Base-by-base conservation (phyloP, 2,113 vertebrate genomes). In the Carlito syrichta region DNA sequence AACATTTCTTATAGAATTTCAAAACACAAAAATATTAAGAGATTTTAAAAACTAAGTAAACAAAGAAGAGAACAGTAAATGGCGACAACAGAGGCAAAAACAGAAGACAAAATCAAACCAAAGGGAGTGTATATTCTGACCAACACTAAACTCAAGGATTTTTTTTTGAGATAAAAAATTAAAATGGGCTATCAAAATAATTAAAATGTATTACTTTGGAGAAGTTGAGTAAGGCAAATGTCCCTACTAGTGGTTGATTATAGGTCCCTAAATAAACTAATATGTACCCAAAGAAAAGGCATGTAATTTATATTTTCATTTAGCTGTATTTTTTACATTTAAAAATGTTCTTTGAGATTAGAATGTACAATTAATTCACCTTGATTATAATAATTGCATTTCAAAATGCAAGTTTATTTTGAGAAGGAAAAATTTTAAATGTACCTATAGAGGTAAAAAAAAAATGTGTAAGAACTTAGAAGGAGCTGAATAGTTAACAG, bases 221-320 rank as follows among this genome's bases (percentile, higher is more conserved):
- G 83, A 96, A 97, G 84, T 35, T 25, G 93, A 97, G 8, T 54
- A 94, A 92, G 69, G 35, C 48, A 94, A 96, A 94, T 85, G 86
- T 79, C 68, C 23, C 69, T 60, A 38, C 43, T 56, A 94, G 17
- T 50, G 27, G 13, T 50, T 91, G 73, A 85, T 45, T 43, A 35
- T 0, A 91, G 82, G 22, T 19, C 11, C 38, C 40, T 73, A 60
- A 83, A 4, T 30, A 88, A 81, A 35, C 10, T 52, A 81, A 50
- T 35, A 68, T 20, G 63, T 17, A 81, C 16, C 30, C 27, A 82
- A 19, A 38, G 35, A 86, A 85, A 81, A 94, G 54, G 16, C 17
- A 84, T 9, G 20, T 2, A 78, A 27, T 2, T 74, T 43, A 63
- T 7, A 74, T 2, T 66, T 62, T 58, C 16, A 91, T 0, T 60